These are phyloP conservation scores for Pemphigus obesinymphae DNA, from an alignment of 1,140 invertebrate species.

Conservation along the genomic window DNA sequence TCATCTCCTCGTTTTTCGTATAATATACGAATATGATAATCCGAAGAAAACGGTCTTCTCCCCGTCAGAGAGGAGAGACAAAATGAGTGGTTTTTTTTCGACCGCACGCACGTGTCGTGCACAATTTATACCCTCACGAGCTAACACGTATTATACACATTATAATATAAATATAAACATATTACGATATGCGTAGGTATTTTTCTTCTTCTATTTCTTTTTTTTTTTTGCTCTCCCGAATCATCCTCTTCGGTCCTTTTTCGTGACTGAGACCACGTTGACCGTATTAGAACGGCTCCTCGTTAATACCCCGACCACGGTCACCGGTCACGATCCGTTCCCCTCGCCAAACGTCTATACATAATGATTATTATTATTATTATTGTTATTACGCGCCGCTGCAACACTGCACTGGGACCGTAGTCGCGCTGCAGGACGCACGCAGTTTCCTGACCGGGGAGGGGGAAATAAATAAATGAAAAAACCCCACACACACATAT, in stretches of 20 bases:
- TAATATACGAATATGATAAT: not conserved
- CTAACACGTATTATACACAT: not conserved
- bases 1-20: not conserved
- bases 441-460: too few species aligned
- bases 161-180: too few species aligned
- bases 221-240: not conserved
- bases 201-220: not conserved
- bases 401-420: too few species aligned
- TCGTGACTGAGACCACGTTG: slow-evolving; percentile 27
- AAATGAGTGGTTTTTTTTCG: not conserved
- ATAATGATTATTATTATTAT: not conserved
- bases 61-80: not conserved
- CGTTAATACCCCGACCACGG: slow-evolving; percentile 32
- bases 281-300: slow-evolving; percentile 32
- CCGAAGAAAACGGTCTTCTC: not conserved
- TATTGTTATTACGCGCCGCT: not conserved
- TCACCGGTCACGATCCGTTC: slow-evolving; percentile 35
- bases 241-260: not conserved
- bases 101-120: not conserved
- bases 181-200: not conserved
- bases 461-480: too few species aligned
- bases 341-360: not conserved
- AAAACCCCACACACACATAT: too few species aligned
- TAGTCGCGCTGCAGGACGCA: too few species aligned
- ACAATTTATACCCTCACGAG: too few species aligned